Base-by-base conservation (phyloP, 2,888 invertebrate genomes). In the Gnatocerus cornutus region DNA sequence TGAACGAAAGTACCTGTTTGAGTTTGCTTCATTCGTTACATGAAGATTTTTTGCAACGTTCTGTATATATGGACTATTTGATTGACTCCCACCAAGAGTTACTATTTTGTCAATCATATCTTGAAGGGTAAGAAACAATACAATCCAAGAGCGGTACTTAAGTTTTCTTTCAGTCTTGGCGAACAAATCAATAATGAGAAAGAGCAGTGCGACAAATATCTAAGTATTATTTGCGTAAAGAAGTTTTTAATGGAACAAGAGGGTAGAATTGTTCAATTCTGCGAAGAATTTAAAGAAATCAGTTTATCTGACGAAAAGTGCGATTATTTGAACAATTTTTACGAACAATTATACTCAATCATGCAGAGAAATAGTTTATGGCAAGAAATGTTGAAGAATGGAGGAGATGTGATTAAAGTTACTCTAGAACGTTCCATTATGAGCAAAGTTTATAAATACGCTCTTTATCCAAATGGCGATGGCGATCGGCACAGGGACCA, bases 391-490 rank as follows among this genome's bases (percentile, higher is more conserved):
- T 90, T 90, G 71, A 86, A 89, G 12, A 86, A 88, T 72, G 92
- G 96, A 80, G 83, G 95, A 37, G 91, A 92, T 70, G 89, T 92
- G 78, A 95, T 94, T 0, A 91, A 93, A 78, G 86, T 91, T 68
- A 94, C 95, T 3, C 91, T 99, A 73, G 98, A 99, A 83, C 89
- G 97, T 50, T 92, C 93, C n/a, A 90, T 98, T 5, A 94, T 98
- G 89, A 93, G 94, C 56, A 89, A 94, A 27, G 93, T 99, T 62
- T 99, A 99, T 86, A 90, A 92, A 41, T 92, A 95, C 81, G 97
- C 98, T 52, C 89, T 99, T 84, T 98, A 97, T 86, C 99, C 99
- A 4, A 98, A 99, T 83, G 97, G 96, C 2, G 99, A 99, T 83
- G 97, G 95, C 0, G 99, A 99, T 85, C 89, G 96, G 72, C 91